These are phyloP conservation scores for Natrix natrix DNA, from an alignment of 2,797 vertebrate species.

Conservation along the genomic window DNA sequence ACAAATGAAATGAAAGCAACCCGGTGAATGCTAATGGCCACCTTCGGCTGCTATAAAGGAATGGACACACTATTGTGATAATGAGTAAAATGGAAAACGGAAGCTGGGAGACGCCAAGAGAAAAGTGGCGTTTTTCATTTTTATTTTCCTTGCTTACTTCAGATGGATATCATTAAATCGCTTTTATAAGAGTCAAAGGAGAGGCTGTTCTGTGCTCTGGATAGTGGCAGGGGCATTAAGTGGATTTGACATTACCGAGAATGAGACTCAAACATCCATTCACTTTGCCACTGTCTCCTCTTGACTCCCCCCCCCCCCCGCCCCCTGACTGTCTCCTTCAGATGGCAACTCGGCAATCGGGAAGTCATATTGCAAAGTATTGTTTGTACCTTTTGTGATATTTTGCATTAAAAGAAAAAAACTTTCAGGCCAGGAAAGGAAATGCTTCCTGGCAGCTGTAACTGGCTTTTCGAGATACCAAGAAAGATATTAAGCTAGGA, in stretches of 20 bases:
- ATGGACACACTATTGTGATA: neutral
- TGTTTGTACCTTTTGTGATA: neutral
- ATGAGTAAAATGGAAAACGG: neutral
- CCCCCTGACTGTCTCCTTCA: neutral
- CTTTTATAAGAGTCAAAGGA: neutral
- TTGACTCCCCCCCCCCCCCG: neutral
- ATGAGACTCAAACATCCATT: neutral
- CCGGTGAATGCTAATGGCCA: slow-evolving; percentile 17
- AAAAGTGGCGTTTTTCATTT: neutral
- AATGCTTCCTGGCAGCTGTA: neutral
- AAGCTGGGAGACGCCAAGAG: neutral
- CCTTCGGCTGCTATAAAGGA: neutral
- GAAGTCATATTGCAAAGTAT: neutral
- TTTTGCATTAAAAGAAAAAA: neutral
- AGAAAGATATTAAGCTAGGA: neutral
- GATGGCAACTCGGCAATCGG: neutral
- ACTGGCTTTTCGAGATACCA: slow-evolving; percentile 9
- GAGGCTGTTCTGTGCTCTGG: neutral
- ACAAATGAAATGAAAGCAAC: slow-evolving; percentile 19
- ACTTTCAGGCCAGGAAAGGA: neutral
- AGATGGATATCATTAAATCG: neutral
- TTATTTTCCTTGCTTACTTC: slow-evolving; percentile 2
- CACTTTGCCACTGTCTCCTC: neutral
- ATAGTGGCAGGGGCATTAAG: neutral
- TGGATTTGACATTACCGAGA: neutral